Evolutionary conservation across 2,113 vertebrate genomes (phyloP).

Genomic region (Piliocolobus tephrosceles): DNA sequence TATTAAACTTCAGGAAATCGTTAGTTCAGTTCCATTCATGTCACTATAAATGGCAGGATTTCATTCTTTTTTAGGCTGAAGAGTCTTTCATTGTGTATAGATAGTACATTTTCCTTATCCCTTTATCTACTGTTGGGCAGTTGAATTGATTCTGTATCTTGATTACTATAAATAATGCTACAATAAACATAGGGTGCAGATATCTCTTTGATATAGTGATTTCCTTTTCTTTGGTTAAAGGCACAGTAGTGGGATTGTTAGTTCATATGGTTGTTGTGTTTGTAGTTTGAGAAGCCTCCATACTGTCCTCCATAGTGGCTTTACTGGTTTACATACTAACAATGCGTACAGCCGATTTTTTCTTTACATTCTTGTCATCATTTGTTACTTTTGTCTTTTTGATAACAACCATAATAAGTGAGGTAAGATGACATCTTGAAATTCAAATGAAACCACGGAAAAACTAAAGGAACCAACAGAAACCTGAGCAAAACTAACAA

Average conservation of each 20-base stretch:
- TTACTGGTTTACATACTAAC: not conserved
- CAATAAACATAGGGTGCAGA: not conserved
- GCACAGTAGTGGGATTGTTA: not conserved
- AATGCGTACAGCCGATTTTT: not conserved
- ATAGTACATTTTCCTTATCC: not conserved
- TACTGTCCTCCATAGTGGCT: not conserved
- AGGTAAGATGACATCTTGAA: not conserved
- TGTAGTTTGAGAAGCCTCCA: not conserved
- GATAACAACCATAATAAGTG: not conserved
- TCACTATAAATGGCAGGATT: not conserved
- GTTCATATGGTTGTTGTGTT: not conserved
- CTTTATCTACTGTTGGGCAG: not conserved
- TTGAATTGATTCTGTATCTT: not conserved
- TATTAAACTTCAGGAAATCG: too few relatives aligned
- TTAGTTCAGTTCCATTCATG: not conserved
- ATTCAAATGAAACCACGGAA: not conserved
- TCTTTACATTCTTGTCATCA: not conserved
- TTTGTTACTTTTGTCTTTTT: not conserved
- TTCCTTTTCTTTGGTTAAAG: not conserved
- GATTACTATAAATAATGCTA: not conserved
- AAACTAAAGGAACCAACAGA: not conserved
- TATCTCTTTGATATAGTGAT: not conserved
- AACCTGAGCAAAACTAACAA: not conserved
- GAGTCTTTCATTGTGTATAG: not conserved
- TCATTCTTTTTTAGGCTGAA: not conserved